Base-by-base conservation (phyloP, 2,797 vertebrate genomes). In the Mareca penelope region DNA sequence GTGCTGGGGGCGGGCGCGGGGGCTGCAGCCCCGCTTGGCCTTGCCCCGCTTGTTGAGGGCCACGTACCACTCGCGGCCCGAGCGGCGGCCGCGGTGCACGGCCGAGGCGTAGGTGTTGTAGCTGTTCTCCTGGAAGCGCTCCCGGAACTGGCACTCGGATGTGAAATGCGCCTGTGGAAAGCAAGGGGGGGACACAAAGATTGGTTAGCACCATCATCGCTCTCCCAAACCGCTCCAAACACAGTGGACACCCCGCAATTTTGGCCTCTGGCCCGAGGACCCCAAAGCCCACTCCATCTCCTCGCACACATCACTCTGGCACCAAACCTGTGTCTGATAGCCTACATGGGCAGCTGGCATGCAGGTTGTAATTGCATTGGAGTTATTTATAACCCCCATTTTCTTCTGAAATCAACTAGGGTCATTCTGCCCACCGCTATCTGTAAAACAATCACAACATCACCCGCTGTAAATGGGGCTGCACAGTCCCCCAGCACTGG, bases 71-170 rank as follows among this genome's bases (percentile, higher is more conserved):
- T 98, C 98, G 4, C 99, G 98, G 0, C 99, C 99, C 0, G 98
- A 98, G 85, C 98, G 97, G 3, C 97, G 98, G 95, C 98, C 99
- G 96, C 96, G 98, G 96, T 99, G 98, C 64, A 98, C 96, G 1
- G 98, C 98, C 2, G 99, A 99, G 77, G 99, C 98, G 0, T 99
- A 99, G 1, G 99, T 99, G 97, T 99, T 99, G 96, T 99, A 99
- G 97, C 99, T 99, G 98, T 99, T 99, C 97, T 99, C 99, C 97
- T 99, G 99, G 97, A 99, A 99, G 33, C 99, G 97, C 94, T 99
- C 99, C 90, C 99, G 98, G 98, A 99, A 99, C 84, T 98, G 99
- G 94, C 99, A 99, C 96, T 99, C 99, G 0, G 98, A 98, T 1
- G 98, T 98, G 97, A 99, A 99, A 77, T 75, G 97, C 56, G 98